These are phyloP conservation scores for Lanius ludovicianus DNA, from an alignment of 2,113 vertebrate species.

Conservation along the genomic window DNA sequence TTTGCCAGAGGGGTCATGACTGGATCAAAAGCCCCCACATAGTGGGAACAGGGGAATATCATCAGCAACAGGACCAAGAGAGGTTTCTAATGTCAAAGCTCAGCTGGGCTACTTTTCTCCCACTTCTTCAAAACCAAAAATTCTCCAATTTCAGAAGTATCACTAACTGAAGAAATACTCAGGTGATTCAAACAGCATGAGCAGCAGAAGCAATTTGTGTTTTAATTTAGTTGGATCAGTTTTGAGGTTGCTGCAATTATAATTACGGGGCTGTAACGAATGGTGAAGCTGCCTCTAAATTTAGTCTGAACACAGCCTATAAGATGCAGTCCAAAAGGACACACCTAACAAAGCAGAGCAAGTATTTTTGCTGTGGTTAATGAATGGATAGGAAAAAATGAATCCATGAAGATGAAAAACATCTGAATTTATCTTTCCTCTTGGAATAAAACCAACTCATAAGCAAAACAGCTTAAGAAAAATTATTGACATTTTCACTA, in stretches of 20 bases:
- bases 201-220: background rate
- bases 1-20: background rate
- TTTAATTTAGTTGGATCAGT: constrained; percentile 37
- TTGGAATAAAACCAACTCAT: background rate
- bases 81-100: background rate
- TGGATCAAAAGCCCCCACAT: background rate
- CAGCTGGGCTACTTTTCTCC: background rate
- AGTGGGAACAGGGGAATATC: background rate
- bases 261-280: background rate
- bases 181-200: background rate
- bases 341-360: constrained; percentile 15
- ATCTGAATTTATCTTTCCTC: background rate
- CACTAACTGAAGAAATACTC: background rate
- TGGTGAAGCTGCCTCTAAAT: background rate
- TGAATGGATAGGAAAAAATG: background rate
- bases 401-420: background rate
- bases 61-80: background rate
- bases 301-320: background rate
- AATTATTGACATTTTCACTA: background rate
- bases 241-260: background rate
- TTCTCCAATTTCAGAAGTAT: background rate
- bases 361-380: constrained; percentile 19
- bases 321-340: background rate
- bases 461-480: background rate
- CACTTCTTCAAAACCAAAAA: background rate